Conservation (phyloP, 2,888 invertebrate species). For the Mythimna vitellina region DNA sequence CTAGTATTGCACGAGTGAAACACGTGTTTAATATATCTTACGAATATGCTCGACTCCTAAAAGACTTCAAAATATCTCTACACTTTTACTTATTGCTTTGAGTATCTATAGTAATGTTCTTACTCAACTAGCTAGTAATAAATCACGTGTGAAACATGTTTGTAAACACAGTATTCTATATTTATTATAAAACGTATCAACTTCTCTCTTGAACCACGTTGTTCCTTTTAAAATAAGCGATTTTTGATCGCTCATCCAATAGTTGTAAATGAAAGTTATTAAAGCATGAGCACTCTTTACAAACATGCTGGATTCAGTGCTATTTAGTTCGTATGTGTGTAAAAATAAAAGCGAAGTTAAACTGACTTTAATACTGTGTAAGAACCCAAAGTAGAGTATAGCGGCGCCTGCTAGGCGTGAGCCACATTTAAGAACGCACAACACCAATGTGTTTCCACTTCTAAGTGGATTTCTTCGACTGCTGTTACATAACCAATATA, state of each 20-base stretch:
- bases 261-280: slow-evolving; percentile 2
- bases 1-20: too few species aligned
- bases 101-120: not conserved
- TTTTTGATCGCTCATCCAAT: slow-evolving; percentile 4
- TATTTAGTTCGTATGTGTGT: not conserved
- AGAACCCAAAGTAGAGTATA: too few species aligned
- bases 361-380: not conserved
- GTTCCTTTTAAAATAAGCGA: slow-evolving; percentile 1
- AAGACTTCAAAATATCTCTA: not conserved
- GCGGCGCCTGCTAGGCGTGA: not conserved
- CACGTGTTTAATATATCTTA: not conserved
- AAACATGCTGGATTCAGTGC: not conserved
- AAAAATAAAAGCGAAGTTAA: not conserved
- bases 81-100: not conserved
- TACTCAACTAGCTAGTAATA: not conserved
- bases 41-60: not conserved
- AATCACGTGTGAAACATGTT: slow-evolving; percentile 23
- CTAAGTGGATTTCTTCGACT: not conserved
- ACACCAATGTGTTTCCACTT: not conserved
- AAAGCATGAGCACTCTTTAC: not conserved
- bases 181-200: not conserved
- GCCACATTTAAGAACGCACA: slow-evolving; percentile 8
- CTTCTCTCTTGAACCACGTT: not conserved
- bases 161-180: not conserved
- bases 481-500: not conserved